Evolutionary conservation across 2,888 invertebrate species (phyloP).

Genomic region (Chaetogeoica ovagalla): DNA sequence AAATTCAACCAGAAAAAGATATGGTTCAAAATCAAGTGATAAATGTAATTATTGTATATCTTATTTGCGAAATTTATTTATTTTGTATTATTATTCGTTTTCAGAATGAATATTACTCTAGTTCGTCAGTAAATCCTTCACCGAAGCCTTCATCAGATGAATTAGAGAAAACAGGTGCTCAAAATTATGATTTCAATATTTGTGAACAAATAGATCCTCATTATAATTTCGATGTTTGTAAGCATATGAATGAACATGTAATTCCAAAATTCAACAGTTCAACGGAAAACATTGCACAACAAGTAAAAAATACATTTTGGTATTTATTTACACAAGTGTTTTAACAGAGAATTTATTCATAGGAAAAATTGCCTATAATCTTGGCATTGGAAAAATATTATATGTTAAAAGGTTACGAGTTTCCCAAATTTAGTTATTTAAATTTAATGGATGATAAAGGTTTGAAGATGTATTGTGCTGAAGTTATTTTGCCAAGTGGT

Average conservation of each 20-base stretch:
- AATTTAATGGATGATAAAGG: conserved; percentile 9
- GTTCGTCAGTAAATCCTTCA: not conserved
- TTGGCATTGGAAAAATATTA: conserved; percentile 30
- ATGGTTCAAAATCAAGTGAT: conserved; percentile 7
- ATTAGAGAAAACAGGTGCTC: not conserved
- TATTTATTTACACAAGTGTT: not conserved
- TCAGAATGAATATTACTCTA: conserved; percentile 6
- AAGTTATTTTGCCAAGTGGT: conserved; percentile 39
- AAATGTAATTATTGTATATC: not conserved
- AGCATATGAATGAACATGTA: not conserved
- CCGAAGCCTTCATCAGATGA: not conserved
- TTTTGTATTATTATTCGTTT: not conserved
- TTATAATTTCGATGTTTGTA: conserved; percentile 3
- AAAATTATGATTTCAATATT: not conserved
- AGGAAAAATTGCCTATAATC: conserved; percentile 17
- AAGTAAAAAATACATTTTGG: not conserved
- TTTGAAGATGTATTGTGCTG: conserved; percentile 21
- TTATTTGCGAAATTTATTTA: not conserved
- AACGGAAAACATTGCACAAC: not conserved
- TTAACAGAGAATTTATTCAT: not conserved
- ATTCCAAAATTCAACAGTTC: conserved; percentile 3
- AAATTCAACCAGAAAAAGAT: conserved; percentile 30
- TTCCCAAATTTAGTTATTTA: conserved; percentile 21
- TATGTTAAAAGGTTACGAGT: conserved; percentile 18
- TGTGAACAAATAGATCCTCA: not conserved